These are phyloP conservation scores for Danio jaintianensis DNA, from an alignment of 2,797 vertebrate genomes.

Conservation along the genomic window DNA sequence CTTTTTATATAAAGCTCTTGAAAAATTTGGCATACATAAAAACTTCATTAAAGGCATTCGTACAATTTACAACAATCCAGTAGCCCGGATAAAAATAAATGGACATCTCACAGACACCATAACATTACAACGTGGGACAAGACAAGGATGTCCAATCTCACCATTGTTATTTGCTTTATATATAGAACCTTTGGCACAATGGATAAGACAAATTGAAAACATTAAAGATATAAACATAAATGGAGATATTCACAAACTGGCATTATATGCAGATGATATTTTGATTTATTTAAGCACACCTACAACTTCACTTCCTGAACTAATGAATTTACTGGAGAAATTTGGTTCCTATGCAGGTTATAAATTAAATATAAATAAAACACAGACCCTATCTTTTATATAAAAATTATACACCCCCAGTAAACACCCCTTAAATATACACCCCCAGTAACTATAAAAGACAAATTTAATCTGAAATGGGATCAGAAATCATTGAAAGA, in stretches of 20 bases:
- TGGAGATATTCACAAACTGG: neutral
- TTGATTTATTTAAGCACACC: constrained; percentile 21
- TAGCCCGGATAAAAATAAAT: constrained; percentile 32
- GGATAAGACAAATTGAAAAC: too few relatives aligned
- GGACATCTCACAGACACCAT: too few relatives aligned
- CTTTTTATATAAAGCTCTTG: neutral
- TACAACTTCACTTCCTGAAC: neutral
- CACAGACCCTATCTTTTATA: constrained; percentile 27
- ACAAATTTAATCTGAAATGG: constrained; percentile 19
- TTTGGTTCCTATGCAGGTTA: constrained; percentile 22
- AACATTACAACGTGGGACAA: too few relatives aligned
- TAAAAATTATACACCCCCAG: too few relatives aligned
- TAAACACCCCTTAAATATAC: too few relatives aligned
- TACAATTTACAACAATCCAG: neutral
- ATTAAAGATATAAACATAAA: constrained; percentile 32
- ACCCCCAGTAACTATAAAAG: neutral
- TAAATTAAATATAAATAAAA: constrained; percentile 38
- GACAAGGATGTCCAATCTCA: constrained; percentile 11
- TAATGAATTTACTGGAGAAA: neutral
- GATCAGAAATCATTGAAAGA: too few relatives aligned
- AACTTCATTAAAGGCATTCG: neutral
- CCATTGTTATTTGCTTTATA: constrained; percentile 47
- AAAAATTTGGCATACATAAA: neutral
- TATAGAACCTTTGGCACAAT: constrained; percentile 40
- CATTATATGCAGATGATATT: neutral